Base-by-base conservation (phyloP, 2,888 invertebrate species). In the Lepidocyrtinus sp. region DNA sequence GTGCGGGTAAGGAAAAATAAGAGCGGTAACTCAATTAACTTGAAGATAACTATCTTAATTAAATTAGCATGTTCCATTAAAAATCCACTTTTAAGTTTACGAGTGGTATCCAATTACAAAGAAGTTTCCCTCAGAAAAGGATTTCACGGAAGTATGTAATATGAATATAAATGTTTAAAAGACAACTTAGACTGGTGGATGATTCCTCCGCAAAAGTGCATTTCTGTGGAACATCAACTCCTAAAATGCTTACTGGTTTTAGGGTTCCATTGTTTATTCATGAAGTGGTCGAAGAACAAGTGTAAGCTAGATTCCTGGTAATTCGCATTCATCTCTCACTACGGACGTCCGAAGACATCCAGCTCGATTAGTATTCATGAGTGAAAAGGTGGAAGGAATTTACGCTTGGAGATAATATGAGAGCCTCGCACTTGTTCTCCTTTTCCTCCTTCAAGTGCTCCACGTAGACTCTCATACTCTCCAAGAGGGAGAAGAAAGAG, bases 1-100 rank as follows among this genome's bases (percentile, higher is more conserved):
- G 12, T 36, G 36, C 36, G 36, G 36, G 12, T 36, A 12, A 5
- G 36, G n/a, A 36, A 36, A 36, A 36, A 36, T 59, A 12, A n/a
- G 5, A 59, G 17, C 3, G 5, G n/a, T 82, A 82, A 82, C 78
- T 75, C 78, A 82, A 82, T 82, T 78, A 82, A 78, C 78, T 78
- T 73, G 67, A 9, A 36, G 36, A 36, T 36, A 36, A 36, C 36
- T 9, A 36, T 36, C 36, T 36, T 36, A 36, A 36, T 36, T 36
- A 9, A 36, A 36, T 36, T 36, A 36, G 36, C 36, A 36, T 36
- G 36, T 36, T 36, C 36, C 36, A 36, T 36, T 36, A 36, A 9
- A 36, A n/a, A n/a, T 5, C 36, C 36, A 36, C 36, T 36, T 36
- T 36, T 36, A 9, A 36, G 36, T n/a, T n/a, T n/a, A n/a, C n/a